Conservation (phyloP, 1,140 invertebrate species). For the Bombyx mandarina region DNA sequence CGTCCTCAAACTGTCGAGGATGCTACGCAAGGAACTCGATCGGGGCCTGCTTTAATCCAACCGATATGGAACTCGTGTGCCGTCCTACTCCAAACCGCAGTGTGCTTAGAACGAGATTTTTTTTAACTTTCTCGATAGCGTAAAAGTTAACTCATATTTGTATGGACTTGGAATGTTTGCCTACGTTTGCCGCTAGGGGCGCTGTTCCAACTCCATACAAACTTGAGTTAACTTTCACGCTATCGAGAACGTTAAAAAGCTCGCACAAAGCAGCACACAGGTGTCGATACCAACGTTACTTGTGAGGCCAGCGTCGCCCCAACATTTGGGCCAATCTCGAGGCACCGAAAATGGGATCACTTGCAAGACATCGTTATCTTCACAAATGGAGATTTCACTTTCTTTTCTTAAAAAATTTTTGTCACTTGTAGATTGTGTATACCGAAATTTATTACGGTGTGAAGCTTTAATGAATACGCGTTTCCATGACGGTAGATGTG, state of each 20-base stretch:
- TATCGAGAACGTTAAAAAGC: too few species aligned
- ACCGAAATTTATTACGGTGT: too few species aligned
- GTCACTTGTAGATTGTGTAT: slow-evolving; percentile 3
- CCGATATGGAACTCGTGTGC: slow-evolving; percentile 23
- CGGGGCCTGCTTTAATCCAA: slow-evolving; percentile 50
- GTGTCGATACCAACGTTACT: slow-evolving; percentile 25
- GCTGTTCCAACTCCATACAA: too few species aligned
- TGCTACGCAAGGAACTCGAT: slow-evolving; percentile 60
- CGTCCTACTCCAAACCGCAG: slow-evolving; percentile 41
- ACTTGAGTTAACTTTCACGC: too few species aligned
- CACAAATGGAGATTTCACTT: slow-evolving; percentile 50
- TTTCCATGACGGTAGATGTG: too few species aligned
- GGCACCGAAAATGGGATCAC: slow-evolving; percentile 26
- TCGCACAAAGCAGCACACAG: neutral
- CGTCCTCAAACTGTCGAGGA: slow-evolving; percentile 52
- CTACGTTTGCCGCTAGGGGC: too few species aligned
- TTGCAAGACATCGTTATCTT: slow-evolving; percentile 41
- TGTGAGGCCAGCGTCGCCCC: slow-evolving; percentile 6
- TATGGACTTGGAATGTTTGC: too few species aligned
- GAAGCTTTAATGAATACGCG: too few species aligned
- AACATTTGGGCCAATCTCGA: neutral
- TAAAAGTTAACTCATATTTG: too few species aligned
- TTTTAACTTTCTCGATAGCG: too few species aligned
- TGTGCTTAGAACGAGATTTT: too few species aligned
- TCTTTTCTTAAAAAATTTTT: slow-evolving; percentile 7